Evolutionary conservation across 1,140 invertebrate genomes (phyloP), one percentile per base, ranked within the genome.

Genomic region (Brachionus rotundiformis): DNA sequence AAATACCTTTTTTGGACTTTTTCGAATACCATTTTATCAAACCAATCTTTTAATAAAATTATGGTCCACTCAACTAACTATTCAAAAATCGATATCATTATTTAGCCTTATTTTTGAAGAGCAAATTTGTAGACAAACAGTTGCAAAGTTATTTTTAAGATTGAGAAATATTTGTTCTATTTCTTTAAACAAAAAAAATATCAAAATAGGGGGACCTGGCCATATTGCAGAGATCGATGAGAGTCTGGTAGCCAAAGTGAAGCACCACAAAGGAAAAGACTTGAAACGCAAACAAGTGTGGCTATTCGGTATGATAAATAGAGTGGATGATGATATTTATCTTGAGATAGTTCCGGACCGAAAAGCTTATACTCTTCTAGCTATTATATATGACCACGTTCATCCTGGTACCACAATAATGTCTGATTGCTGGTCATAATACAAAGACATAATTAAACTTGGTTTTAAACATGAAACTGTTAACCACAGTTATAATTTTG

Each of bases 401-500:
- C 49, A 19, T 19, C 49, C 49, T 25, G 49, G 49, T 19, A 54
- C 49, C n/a, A 54, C 49, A 19, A 54, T 54, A 19, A 54, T 54
- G 49, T 54, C 49, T 25, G 49, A 54, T 54, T 25, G 23, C 49
- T 19, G 49, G 49, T 25, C 49, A 54, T 16, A 5, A 16, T 54
- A 16, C 8, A 19, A 1, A 19, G 49, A 54, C 23, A 54, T 54
- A 19, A 54, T 54, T 25, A 54, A 54, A 54, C 49, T 54, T 16
- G 49, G 49, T 54, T 54, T 19, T 25, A 54, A 54, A 16, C 49
- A 54, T 19, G n/a, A 54, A 54, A 54, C 49, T 54, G 49, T 54
- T 54, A 54, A 25, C n/a, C 49, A 54, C 23, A 54, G 49, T 54
- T 54, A 54, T 25, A 54, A 54, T 54, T 54, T 54, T 25, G 49